Percentiles rank a stretch among this genome's conserved stretches.
These are phyloP conservation scores for Budorcas taxicolor DNA, from an alignment of 2,113 vertebrate species.

Conservation along the genomic window DNA sequence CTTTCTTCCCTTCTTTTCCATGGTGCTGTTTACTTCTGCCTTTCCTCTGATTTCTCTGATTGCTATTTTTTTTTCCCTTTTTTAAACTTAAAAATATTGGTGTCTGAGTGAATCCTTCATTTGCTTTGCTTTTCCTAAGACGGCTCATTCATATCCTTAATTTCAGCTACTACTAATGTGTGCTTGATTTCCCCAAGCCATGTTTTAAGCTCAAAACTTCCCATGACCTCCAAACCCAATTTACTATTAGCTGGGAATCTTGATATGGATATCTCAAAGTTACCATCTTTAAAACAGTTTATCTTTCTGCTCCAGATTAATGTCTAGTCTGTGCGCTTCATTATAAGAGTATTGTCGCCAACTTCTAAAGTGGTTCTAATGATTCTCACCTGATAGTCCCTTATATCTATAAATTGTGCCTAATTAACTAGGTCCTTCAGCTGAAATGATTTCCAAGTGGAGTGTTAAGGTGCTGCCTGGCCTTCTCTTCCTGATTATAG, in stretches of 20 bases:
- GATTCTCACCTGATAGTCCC: not conserved
- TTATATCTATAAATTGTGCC: not conserved
- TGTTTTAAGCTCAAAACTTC: not conserved
- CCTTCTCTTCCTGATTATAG: not conserved
- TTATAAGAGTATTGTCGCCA: not conserved
- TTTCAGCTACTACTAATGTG: not conserved
- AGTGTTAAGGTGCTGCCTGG: not conserved
- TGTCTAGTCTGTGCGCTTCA: not conserved
- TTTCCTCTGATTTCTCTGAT: not conserved
- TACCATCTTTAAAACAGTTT: not conserved
- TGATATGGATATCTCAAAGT: not conserved
- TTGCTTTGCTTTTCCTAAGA: not conserved
- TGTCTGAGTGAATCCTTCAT: not conserved
- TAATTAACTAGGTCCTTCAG: not conserved
- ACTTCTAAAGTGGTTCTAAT: not conserved
- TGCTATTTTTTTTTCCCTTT: not conserved
- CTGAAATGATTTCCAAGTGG: not conserved
- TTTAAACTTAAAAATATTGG: not conserved
- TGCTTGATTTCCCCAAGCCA: not conserved
- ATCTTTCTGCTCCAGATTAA: not conserved
- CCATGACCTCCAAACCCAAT: not conserved
- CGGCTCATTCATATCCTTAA: not conserved
- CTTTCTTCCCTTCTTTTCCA: not conserved
- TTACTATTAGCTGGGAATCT: not conserved
- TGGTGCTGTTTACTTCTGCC: not conserved